phyloP scores from a whole-genome alignment of 2,888 invertebrate species.

The Rhogogaster chlorosoma region DNA sequence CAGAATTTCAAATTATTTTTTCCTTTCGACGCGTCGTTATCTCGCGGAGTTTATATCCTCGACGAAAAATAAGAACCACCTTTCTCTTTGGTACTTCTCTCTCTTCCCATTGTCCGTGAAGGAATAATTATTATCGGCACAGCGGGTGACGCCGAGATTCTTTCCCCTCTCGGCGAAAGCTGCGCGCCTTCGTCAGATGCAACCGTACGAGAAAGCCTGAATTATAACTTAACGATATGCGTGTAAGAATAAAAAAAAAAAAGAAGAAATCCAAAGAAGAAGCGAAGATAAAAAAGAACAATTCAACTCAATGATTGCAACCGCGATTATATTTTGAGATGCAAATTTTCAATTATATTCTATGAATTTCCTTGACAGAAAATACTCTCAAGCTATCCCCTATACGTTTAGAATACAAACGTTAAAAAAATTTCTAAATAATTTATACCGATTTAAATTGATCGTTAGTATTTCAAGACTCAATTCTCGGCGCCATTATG shows the following conservation, averaged over 20 bases:
- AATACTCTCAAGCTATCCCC: not conserved
- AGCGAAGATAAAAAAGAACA: not conserved
- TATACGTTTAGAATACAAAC: not conserved
- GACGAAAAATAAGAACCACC: slow-evolving; percentile 30
- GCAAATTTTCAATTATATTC: not conserved
- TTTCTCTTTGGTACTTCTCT: slow-evolving; percentile 45
- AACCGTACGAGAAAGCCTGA: slow-evolving; percentile 38
- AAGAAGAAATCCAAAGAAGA: not conserved
- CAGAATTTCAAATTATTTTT: slow-evolving; percentile 46
- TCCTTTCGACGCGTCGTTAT: slow-evolving; percentile 50
- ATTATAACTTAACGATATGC: slow-evolving; percentile 31
- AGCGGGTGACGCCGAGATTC: slow-evolving; percentile 49
- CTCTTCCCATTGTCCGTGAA: slow-evolving; percentile 39
- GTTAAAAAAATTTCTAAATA: not conserved
- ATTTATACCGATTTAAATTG: not conserved
- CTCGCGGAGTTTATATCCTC: slow-evolving; percentile 29
- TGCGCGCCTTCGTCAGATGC: not conserved
- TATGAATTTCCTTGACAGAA: not conserved
- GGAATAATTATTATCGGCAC: slow-evolving; percentile 49
- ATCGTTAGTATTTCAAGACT: not conserved
- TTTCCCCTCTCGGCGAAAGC: slow-evolving; percentile 48
- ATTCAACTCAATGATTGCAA: not conserved
- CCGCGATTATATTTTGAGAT: not conserved
- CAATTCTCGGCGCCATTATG: not conserved
- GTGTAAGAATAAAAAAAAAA: slow-evolving; percentile 2